Conservation (phyloP, 2,113 vertebrate genomes). For the Oncorhynchus mykiss region DNA sequence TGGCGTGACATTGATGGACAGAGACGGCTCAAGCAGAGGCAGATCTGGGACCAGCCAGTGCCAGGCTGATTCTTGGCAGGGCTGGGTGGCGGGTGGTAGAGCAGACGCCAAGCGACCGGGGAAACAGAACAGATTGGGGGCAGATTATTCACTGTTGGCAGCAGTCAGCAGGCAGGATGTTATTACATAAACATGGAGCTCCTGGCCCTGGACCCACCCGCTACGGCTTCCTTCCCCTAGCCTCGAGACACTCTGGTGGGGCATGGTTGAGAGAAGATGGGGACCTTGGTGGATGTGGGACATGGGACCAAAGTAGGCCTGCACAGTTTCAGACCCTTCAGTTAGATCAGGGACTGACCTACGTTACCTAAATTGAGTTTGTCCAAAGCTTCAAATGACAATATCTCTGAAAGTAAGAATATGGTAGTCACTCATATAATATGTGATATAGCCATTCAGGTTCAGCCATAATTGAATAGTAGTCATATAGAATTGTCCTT, state of each 20-base stretch:
- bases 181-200: constrained; percentile 59
- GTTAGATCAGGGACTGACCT: too few relatives aligned
- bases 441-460: too few relatives aligned
- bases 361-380: too few relatives aligned
- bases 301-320: too few relatives aligned
- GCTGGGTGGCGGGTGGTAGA: constrained; percentile 30
- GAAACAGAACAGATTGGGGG: constrained; percentile 62
- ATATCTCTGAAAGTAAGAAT: not conserved
- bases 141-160: constrained; percentile 64
- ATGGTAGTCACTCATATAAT: not conserved
- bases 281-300: not conserved
- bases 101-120: constrained; percentile 52
- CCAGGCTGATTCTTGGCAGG: not conserved
- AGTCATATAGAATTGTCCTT: too few relatives aligned
- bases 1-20: too few relatives aligned
- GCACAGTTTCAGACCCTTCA: too few relatives aligned
- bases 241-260: not conserved
- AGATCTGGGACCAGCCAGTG: not conserved
- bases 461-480: too few relatives aligned
- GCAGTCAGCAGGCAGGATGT: constrained; percentile 58
- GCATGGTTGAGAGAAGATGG: not conserved
- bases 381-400: too few relatives aligned
- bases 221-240: not conserved
- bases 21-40: too few relatives aligned
- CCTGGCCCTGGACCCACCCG: not conserved